A percentile compares a stretch with the other conserved stretches of the same genome.
phyloP scores from a whole-genome alignment of 2,888 invertebrate species.

The Chrysotoxum bicinctum region DNA sequence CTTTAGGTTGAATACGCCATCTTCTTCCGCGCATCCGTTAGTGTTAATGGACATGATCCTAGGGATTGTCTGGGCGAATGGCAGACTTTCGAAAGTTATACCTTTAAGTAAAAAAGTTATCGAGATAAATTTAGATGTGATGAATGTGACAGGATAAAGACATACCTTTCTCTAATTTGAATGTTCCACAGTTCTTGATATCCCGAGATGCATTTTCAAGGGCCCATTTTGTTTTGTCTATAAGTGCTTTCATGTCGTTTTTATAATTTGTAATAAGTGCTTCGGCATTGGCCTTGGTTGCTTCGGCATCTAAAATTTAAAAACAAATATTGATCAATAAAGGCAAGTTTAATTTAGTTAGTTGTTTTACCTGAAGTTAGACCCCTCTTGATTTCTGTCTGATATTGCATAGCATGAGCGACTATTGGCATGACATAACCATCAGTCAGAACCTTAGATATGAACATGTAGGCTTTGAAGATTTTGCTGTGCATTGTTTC shows the following conservation, averaged over 20 bases:
- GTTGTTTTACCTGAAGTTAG: background rate
- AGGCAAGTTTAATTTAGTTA: no score
- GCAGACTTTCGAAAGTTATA: background rate
- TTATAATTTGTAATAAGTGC: background rate
- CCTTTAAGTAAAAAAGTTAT: background rate
- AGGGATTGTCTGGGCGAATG: background rate
- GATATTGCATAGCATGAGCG: background rate
- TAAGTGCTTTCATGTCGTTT: background rate
- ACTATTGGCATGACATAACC: background rate
- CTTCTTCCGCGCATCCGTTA: background rate
- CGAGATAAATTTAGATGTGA: background rate
- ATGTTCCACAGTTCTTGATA: background rate
- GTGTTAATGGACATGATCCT: background rate
- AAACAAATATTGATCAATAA: no score
- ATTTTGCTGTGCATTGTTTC: background rate
- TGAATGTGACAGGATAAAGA: no score
- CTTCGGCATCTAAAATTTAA: background rate
- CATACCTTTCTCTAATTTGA: background rate
- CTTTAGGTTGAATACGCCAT: background rate
- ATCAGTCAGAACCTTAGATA: background rate
- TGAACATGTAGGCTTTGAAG: background rate
- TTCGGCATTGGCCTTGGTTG: background rate
- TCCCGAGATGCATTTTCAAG: background rate
- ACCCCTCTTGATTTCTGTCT: background rate
- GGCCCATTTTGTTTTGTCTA: background rate